A percentile compares a stretch with the other conserved stretches of the same genome.
These are phyloP conservation scores for Phlogophora meticulosa DNA, from an alignment of 2,888 invertebrate genomes.

Conservation along the genomic window DNA sequence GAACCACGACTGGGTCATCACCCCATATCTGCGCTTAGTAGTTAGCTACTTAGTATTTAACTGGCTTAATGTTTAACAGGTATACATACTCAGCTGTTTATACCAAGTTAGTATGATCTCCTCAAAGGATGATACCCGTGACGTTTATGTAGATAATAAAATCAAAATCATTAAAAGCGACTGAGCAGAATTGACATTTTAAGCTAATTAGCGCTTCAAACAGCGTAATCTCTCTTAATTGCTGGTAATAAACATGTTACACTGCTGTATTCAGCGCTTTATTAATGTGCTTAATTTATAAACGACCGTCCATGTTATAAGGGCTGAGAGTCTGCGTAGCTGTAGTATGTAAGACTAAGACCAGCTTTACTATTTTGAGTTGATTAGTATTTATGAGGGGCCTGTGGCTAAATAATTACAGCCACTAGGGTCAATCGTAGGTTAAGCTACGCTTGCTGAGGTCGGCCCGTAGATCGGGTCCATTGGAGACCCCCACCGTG, in stretches of 20 bases:
- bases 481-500: no score
- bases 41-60: no score
- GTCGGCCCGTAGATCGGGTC: no score
- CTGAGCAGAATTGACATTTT: constrained; percentile 60
- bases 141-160: constrained; percentile 52
- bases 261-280: constrained; percentile 59
- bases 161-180: constrained; percentile 62
- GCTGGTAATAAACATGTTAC: constrained; percentile 64
- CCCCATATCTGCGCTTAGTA: no score
- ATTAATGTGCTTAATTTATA: constrained; percentile 61
- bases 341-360: neutral
- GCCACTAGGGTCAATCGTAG: no score
- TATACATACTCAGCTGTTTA: neutral
- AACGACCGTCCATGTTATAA: constrained; percentile 30
- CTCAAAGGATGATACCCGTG: constrained; percentile 13
- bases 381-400: constrained; percentile 11
- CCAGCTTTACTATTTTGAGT: neutral
- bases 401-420: no score
- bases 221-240: constrained; percentile 59
- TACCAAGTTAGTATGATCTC: neutral
- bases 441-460: neutral
- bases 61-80: no score
- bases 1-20: no score
- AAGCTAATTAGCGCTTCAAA: constrained; percentile 60
- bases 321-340: neutral